A percentile compares a stretch with the other conserved stretches of the same genome.
phyloP scores from a whole-genome alignment of 2,797 vertebrate genomes.

The Mycteria americana region DNA sequence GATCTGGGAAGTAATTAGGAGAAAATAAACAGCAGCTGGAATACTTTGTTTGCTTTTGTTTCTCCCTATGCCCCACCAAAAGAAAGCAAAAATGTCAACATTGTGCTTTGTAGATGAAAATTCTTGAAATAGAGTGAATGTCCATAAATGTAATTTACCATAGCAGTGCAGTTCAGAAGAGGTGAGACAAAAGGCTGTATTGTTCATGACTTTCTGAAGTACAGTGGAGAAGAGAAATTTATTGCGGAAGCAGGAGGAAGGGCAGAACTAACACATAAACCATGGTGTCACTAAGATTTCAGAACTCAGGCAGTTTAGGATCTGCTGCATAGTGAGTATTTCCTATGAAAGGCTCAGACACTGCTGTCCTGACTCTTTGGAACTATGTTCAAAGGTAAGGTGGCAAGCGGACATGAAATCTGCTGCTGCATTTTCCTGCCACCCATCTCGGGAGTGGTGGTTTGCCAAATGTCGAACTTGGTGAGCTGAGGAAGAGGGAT shows the following conservation, averaged over 20 bases:
- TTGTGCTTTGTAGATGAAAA: not conserved
- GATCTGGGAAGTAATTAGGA: constrained; percentile 1
- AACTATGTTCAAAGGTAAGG: not conserved
- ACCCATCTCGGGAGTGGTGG: not conserved
- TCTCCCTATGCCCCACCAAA: not conserved
- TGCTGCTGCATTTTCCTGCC: not conserved
- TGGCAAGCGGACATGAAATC: not conserved
- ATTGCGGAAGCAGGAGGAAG: not conserved
- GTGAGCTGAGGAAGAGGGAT: not conserved
- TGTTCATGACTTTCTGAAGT: not conserved
- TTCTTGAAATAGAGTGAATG: not conserved
- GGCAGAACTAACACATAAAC: not conserved
- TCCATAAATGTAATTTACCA: not conserved
- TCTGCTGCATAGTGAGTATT: not conserved
- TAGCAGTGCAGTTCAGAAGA: not conserved
- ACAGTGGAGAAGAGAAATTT: not conserved
- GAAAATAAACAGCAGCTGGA: not conserved
- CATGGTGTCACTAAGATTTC: not conserved
- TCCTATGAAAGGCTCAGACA: not conserved
- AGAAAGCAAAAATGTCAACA: not conserved
- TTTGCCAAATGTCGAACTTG: not conserved
- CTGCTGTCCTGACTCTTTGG: not conserved
- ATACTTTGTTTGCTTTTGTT: not conserved
- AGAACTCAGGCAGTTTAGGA: not conserved
- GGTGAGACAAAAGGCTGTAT: not conserved